A percentile compares a stretch with the other conserved stretches of the same genome.
Conservation (phyloP, 1,140 invertebrate genomes). For the Thaumatotibia leucotreta region DNA sequence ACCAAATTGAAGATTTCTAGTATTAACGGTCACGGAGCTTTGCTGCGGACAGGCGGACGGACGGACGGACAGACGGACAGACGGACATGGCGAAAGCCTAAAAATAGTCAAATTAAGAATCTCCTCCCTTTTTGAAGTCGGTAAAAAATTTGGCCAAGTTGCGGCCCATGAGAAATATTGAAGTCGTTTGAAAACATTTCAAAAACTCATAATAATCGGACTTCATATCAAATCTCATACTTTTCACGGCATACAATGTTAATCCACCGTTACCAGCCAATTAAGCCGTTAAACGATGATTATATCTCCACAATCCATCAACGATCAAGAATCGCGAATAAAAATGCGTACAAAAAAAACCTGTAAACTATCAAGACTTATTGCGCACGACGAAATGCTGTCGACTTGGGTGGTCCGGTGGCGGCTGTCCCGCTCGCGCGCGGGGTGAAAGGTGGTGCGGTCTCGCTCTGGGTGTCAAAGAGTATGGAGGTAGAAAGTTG, state of each 20-base stretch:
- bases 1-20: no score
- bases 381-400: background rate
- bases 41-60: no score
- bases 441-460: background rate
- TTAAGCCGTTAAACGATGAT: background rate
- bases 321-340: background rate
- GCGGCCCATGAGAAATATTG: no score
- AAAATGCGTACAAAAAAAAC: background rate
- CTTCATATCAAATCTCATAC: background rate
- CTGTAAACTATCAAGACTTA: background rate
- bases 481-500: background rate
- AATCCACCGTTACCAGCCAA: background rate
- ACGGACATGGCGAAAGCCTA: no score
- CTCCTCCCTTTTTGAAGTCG: no score
- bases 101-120: no score
- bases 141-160: no score
- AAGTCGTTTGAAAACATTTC: no score
- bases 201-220: no score
- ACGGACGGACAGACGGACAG: no score
- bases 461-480: background rate
- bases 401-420: constrained; percentile 1
- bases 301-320: background rate
- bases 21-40: no score
- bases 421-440: background rate
- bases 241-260: background rate